Evolutionary conservation across 2,888 invertebrate species (phyloP).

Genomic region (Lasius fuliginosus): DNA sequence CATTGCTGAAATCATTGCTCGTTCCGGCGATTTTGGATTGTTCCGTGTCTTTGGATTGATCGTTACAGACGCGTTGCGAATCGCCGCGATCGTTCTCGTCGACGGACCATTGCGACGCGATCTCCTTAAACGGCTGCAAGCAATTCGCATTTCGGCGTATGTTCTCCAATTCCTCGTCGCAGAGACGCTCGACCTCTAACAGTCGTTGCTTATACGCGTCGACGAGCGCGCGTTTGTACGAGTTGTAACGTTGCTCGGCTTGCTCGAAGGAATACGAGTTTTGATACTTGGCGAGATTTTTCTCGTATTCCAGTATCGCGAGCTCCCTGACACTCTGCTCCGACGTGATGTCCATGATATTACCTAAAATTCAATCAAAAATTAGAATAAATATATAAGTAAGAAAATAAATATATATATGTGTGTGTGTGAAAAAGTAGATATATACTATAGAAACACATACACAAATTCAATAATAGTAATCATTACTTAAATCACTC

Average conservation of each 20-base stretch:
- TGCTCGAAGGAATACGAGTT: conserved; percentile 80
- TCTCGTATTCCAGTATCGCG: conserved; percentile 80
- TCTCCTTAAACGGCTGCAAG: conserved; percentile 84
- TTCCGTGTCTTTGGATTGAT: not conserved
- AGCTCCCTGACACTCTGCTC: conserved; percentile 76
- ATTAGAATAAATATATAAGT: not conserved
- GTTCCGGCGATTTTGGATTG: conserved; percentile 28
- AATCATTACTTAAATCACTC: conserved; percentile 69
- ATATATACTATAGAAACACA: not conserved
- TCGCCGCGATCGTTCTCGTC: conserved; percentile 72
- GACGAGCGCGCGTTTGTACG: conserved; percentile 82
- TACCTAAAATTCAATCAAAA: conserved; percentile 54
- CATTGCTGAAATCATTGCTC: not conserved
- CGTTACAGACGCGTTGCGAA: conserved; percentile 42
- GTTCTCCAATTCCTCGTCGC: conserved; percentile 84
- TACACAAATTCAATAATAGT: not conserved
- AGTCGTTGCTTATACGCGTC: conserved; percentile 84
- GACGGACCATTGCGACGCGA: conserved; percentile 84
- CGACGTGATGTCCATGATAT: conserved; percentile 67
- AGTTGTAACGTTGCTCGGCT: conserved; percentile 81
- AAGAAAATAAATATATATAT: not conserved
- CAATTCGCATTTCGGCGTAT: conserved; percentile 84
- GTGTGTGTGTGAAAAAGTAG: not conserved
- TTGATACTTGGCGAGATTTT: conserved; percentile 81
- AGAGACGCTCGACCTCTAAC: conserved; percentile 86